These are phyloP conservation scores for Muschampia staudingeri DNA, from an alignment of 2,888 invertebrate species.

Conservation along the genomic window DNA sequence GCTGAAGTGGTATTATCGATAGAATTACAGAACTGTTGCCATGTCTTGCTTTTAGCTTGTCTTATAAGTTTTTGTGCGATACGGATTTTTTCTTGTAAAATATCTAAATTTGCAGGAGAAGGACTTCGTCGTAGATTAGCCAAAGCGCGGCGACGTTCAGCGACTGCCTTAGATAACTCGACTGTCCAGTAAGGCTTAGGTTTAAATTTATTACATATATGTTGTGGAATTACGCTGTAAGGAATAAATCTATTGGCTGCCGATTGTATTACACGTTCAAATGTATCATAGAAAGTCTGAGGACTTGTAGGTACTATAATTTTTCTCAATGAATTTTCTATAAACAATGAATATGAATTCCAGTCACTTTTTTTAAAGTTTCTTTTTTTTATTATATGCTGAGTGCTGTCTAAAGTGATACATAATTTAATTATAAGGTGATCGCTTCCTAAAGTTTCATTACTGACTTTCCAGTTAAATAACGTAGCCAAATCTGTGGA, in stretches of 20 bases:
- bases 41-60: slow-evolving; percentile 49
- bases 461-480: slow-evolving; percentile 45
- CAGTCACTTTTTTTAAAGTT: slow-evolving; percentile 37
- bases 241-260: slow-evolving; percentile 53
- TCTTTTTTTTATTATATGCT: slow-evolving; percentile 22
- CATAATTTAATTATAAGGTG: slow-evolving; percentile 39
- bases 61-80: slow-evolving; percentile 51
- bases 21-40: slow-evolving; percentile 56
- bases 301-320: neutral
- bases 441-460: slow-evolving; percentile 57
- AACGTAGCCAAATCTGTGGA: slow-evolving; percentile 37
- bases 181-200: slow-evolving; percentile 69
- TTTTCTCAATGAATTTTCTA: slow-evolving; percentile 7
- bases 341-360: neutral
- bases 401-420: neutral
- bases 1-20: slow-evolving; percentile 49
- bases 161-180: slow-evolving; percentile 63
- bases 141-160: slow-evolving; percentile 64
- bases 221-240: slow-evolving; percentile 25
- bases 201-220: slow-evolving; percentile 45
- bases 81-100: slow-evolving; percentile 45
- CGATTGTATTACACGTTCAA: slow-evolving; percentile 11
- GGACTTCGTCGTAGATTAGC: slow-evolving; percentile 65
- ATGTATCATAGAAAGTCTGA: slow-evolving; percentile 27
- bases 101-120: slow-evolving; percentile 56